A percentile compares a stretch with the other conserved stretches of the same genome.
Conservation (phyloP, 2,888 invertebrate species). For the Drosophila neutralis region DNA sequence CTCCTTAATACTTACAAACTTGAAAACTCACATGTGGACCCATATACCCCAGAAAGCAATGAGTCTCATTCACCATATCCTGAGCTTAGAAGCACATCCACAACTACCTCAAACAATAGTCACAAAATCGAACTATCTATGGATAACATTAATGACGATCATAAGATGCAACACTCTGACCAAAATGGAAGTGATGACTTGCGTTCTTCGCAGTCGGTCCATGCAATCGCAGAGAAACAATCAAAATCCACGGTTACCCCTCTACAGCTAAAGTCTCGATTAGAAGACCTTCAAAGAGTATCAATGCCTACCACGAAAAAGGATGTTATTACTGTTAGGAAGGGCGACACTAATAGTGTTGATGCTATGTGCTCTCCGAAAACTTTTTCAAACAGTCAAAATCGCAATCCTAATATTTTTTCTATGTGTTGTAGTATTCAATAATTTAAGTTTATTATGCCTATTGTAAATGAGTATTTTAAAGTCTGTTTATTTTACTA, state of each 20-base stretch:
- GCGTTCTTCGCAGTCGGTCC: conserved; percentile 6
- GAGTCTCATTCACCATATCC: conserved; percentile 90
- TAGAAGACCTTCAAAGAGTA: conserved; percentile 85
- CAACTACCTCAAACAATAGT: conserved; percentile 69
- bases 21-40: conserved; percentile 85
- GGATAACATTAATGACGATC: conserved; percentile 32
- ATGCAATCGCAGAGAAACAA: conserved; percentile 44
- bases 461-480: conserved; percentile 18
- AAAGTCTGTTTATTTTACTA: conserved; percentile 23
- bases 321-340: conserved; percentile 58
- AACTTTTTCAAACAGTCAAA: conserved; percentile 43
- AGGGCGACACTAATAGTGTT: conserved; percentile 79
- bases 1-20: conserved; percentile 83
- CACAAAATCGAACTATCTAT: conserved; percentile 45
- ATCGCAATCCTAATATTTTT: conserved; percentile 63
- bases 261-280: conserved; percentile 87
- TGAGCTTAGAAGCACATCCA: conserved; percentile 79
- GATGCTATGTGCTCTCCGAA: conserved; percentile 58
- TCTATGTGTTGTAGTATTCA: conserved; percentile 80
- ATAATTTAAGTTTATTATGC: conserved; percentile 56
- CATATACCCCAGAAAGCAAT: conserved; percentile 93
- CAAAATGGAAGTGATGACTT: conserved; percentile 8
- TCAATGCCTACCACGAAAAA: conserved; percentile 60
- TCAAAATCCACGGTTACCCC: conserved; percentile 87
- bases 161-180: conserved; percentile 1